These are phyloP conservation scores for Orestias chungarensis DNA, from an alignment of 2,797 vertebrate genomes.

Conservation along the genomic window DNA sequence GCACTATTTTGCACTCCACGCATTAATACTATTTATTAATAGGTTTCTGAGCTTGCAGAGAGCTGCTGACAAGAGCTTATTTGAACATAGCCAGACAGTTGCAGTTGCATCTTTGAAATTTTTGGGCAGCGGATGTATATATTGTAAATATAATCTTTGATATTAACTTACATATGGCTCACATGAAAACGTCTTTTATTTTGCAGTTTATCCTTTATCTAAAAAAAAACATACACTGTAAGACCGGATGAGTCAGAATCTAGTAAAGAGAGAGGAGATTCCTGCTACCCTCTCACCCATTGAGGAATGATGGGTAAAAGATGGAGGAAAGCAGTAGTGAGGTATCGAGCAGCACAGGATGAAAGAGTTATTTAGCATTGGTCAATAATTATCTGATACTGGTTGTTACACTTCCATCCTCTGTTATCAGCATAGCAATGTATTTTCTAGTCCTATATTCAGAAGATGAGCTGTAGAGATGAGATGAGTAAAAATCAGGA, in stretches of 20 bases:
- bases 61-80: neutral
- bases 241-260: constrained; percentile 34
- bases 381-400: neutral
- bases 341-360: constrained; percentile 7
- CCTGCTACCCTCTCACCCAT: constrained; percentile 36
- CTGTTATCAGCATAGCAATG: neutral
- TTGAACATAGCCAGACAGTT: neutral
- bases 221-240: constrained; percentile 19
- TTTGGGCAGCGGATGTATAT: neutral
- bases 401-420: neutral
- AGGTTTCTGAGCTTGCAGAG: neutral
- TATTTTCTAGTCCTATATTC: constrained; percentile 8
- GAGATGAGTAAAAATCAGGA: constrained; percentile 19
- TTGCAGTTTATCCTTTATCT: constrained; percentile 1
- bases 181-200: neutral
- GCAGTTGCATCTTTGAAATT: neutral
- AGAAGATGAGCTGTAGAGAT: constrained; percentile 25
- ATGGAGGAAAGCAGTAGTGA: constrained; percentile 15
- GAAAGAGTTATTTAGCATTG: neutral
- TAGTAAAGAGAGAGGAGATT: constrained; percentile 39
- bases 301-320: constrained; percentile 41
- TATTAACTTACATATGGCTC: neutral
- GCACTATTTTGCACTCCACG: neutral
- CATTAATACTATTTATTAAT: neutral
- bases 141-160: too few species aligned